These are phyloP conservation scores for Steinernema scapterisci DNA, from an alignment of 2,888 invertebrate species.

Conservation along the genomic window DNA sequence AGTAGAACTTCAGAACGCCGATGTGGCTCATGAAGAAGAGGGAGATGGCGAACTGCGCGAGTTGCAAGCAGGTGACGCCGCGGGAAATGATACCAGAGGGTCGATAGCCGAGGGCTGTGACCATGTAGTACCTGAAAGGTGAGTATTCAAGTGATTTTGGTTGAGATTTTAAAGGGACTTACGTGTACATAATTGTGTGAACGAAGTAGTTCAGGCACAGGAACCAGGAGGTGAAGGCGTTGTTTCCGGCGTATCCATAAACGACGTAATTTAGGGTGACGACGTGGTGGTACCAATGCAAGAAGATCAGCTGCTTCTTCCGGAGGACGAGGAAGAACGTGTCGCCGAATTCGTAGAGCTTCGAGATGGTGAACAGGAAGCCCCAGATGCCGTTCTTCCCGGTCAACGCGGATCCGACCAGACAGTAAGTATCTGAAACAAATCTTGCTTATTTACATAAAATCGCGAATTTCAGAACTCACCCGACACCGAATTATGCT, in stretches of 20 bases:
- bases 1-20: slow-evolving; percentile 3
- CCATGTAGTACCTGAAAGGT: slow-evolving; percentile 5
- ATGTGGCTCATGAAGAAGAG: slow-evolving; percentile 1
- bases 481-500: slow-evolving; percentile 5
- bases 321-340: slow-evolving; percentile 19
- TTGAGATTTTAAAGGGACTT: not conserved
- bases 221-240: slow-evolving; percentile 16
- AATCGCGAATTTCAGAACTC: not conserved
- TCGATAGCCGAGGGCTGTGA: not conserved
- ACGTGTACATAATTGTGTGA: slow-evolving; percentile 4
- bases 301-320: slow-evolving; percentile 27
- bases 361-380: slow-evolving; percentile 6
- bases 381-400: slow-evolving; percentile 20
- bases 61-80: not conserved
- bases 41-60: not conserved
- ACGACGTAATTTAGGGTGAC: slow-evolving; percentile 7
- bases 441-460: not conserved
- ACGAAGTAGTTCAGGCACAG: slow-evolving; percentile 2
- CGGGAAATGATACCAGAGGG: not conserved
- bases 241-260: slow-evolving; percentile 8
- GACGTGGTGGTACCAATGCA: slow-evolving; percentile 17
- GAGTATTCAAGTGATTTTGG: not conserved
- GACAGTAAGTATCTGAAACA: slow-evolving; percentile 14
- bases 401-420: not conserved
- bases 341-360: slow-evolving; percentile 12